These are phyloP conservation scores for Brachirus orientalis DNA, from an alignment of 2,113 vertebrate species.

Conservation along the genomic window DNA sequence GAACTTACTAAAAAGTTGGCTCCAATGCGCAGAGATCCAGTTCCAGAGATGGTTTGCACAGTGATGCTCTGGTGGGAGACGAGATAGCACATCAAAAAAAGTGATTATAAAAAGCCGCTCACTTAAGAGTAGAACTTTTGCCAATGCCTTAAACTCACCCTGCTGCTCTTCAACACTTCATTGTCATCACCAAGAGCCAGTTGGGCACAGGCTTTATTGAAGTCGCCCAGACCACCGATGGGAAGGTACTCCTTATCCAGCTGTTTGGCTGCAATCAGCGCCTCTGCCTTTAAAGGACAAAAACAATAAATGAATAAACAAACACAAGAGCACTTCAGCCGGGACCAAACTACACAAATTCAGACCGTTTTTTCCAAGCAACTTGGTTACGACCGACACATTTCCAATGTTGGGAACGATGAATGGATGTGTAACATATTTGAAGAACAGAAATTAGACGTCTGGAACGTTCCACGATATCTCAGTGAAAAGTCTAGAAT, in stretches of 20 bases:
- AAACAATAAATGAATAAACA: background rate
- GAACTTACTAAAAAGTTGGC: slow-evolving; percentile 91
- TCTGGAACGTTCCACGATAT: too few relatives aligned
- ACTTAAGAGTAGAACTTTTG: background rate
- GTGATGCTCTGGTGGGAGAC: slow-evolving; percentile 85
- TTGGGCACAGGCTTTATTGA: slow-evolving; percentile 87
- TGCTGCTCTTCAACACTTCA: slow-evolving; percentile 88
- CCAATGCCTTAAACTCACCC: slow-evolving; percentile 89
- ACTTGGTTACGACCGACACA: too few relatives aligned
- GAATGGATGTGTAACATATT: too few relatives aligned
- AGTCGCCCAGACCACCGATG: slow-evolving; percentile 88
- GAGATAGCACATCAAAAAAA: slow-evolving; percentile 7
- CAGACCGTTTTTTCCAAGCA: too few relatives aligned
- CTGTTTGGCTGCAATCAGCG: slow-evolving; percentile 87
- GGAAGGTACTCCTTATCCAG: slow-evolving; percentile 94
- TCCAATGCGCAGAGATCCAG: slow-evolving; percentile 92
- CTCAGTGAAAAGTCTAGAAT: too few relatives aligned
- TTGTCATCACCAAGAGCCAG: slow-evolving; percentile 88
- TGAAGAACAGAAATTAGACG: too few relatives aligned
- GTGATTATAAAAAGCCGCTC: too few relatives aligned
- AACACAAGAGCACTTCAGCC: too few relatives aligned
- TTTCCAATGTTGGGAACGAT: too few relatives aligned
- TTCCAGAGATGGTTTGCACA: slow-evolving; percentile 97
- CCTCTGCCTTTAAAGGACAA: slow-evolving; percentile 84
- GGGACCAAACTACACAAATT: too few relatives aligned